Conservation (phyloP, 1,140 invertebrate genomes). For the Trichonephila clavipes region DNA sequence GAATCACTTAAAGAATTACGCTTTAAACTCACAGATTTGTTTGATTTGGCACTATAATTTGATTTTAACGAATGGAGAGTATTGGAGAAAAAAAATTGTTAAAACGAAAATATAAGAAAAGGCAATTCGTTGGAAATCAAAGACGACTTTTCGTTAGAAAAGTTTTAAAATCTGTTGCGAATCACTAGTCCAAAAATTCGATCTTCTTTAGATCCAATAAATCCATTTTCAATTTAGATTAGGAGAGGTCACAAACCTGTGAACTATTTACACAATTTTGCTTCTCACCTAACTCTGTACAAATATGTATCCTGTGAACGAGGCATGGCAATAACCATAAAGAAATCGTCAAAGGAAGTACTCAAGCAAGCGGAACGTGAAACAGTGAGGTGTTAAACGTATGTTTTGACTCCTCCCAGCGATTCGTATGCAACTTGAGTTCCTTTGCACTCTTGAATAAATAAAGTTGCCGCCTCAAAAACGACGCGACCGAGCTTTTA, state of each 20-base stretch:
- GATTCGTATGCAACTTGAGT: slow-evolving; percentile 59
- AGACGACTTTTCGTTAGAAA: too few relatives aligned
- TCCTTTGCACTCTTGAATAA: slow-evolving; percentile 61
- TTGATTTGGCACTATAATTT: too few relatives aligned
- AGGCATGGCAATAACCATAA: slow-evolving; percentile 6
- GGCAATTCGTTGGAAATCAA: too few relatives aligned
- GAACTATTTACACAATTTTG: background rate
- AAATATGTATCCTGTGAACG: background rate
- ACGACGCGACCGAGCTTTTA: slow-evolving; percentile 55
- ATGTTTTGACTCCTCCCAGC: slow-evolving; percentile 60
- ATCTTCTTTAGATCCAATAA: background rate
- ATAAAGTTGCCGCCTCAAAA: slow-evolving; percentile 66
- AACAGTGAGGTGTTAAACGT: slow-evolving; percentile 61
- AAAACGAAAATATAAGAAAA: too few relatives aligned
- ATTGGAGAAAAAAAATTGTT: too few relatives aligned
- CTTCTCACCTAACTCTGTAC: background rate
- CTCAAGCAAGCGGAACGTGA: background rate
- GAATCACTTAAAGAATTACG: too few relatives aligned
- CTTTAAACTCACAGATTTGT: too few relatives aligned
- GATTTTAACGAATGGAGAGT: too few relatives aligned
- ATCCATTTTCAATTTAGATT: background rate
- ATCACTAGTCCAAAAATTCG: background rate
- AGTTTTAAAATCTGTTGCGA: too few relatives aligned
- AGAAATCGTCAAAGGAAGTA: slow-evolving; percentile 44
- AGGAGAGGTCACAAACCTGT: background rate